phyloP scores from a whole-genome alignment of 1,140 invertebrate species.

The Platorchestia sp. region DNA sequence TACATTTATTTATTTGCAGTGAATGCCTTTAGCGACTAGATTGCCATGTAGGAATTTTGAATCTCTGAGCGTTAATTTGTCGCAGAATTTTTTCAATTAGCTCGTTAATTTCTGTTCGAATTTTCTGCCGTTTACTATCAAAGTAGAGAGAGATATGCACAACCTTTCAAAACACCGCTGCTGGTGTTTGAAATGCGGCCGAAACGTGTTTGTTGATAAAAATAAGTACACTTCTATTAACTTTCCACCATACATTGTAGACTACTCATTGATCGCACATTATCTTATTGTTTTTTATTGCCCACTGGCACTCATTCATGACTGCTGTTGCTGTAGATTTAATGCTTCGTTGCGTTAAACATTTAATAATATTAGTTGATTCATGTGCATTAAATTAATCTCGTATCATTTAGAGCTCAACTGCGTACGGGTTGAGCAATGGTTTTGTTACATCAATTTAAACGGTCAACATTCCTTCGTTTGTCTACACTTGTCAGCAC shows the following conservation, averaged over 20 bases:
- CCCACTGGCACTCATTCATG: not conserved
- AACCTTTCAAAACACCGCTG: not conserved
- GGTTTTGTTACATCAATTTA: not conserved
- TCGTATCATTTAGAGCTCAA: not conserved
- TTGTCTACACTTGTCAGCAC: not conserved
- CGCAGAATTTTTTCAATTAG: too few species aligned
- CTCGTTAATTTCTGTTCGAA: too few species aligned
- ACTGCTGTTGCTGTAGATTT: not conserved
- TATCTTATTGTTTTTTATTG: not conserved
- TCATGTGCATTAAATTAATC: not conserved
- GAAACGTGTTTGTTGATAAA: not conserved
- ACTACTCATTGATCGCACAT: too few species aligned
- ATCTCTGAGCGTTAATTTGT: too few species aligned
- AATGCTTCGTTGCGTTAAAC: not conserved
- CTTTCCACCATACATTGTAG: too few species aligned
- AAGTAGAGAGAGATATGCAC: too few species aligned
- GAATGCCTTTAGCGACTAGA: too few species aligned
- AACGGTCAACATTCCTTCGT: not conserved
- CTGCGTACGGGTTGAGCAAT: not conserved
- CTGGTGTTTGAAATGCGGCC: not conserved
- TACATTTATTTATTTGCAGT: too few species aligned
- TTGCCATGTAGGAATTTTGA: too few species aligned
- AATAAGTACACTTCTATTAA: too few species aligned
- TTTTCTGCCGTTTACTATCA: too few species aligned
- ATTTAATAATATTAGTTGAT: not conserved